Base-by-base conservation (phyloP, 2,113 vertebrate genomes). In the Serinus canaria region DNA sequence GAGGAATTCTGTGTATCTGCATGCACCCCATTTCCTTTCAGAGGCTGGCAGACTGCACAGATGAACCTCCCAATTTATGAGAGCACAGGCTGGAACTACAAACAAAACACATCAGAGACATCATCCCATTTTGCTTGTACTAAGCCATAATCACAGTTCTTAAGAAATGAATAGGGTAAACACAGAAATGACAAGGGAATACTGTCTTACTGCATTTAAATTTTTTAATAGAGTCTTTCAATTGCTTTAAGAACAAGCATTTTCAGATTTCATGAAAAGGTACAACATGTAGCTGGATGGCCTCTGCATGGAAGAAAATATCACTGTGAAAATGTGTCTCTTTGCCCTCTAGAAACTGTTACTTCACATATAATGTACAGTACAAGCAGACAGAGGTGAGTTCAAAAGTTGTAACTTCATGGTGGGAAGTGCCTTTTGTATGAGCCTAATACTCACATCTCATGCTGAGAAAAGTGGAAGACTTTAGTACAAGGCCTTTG, bases 251-350 rank as follows among this genome's bases (percentile, higher is more conserved):
- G 30, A 79, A 44, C 9, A 55, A 31, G 27, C 16, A 41, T 47
- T 87, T 91, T 92, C 31, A 75, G 7, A 78, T 84, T 89, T 94
- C 43, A 52, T 55, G n/a, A 19, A 72, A 89, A 82, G 13, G 44
- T 25, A 47, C 24, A 37, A 46, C 21, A n/a, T 16, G 39, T 22
- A 87, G n/a, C 44, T 49, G 46, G 44, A 68, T 41, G 16, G 28
- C 35, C 31, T 73, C 74, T 27, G 28, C 17, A 53, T 15, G 31
- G 58, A 84, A 76, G 49, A 76, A 62, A 35, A 31, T 18, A 78
- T 30, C 3, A 0, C 67, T 6, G 9, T 58, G 39, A 83, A 91
- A 88, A 73, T 10, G 28, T 44, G 31, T 49, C 13, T 50, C 43
- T 91, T 52, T 91, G 46, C 35, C 53, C 49, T 83, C 41, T 82